Evolutionary conservation across 1,140 invertebrate genomes (phyloP).

Genomic region (Pseudomyrmex sp.): DNA sequence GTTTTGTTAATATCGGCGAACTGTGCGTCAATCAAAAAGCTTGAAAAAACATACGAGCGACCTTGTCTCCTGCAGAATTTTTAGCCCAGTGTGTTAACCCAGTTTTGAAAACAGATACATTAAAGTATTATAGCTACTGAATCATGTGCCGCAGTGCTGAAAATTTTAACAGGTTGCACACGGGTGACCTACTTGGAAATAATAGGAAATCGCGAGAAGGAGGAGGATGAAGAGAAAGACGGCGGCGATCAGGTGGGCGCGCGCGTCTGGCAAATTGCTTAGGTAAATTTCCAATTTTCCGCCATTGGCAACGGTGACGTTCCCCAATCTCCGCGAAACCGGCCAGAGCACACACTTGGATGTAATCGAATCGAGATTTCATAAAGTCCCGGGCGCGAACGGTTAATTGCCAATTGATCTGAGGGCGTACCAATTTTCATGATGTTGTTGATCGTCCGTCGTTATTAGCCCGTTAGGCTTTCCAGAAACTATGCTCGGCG

Average conservation of each 20-base stretch:
- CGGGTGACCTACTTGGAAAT: constrained; percentile 66
- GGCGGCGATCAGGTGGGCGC: constrained; percentile 36
- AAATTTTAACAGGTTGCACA: constrained; percentile 40
- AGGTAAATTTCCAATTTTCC: constrained; percentile 77
- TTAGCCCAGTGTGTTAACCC: neutral
- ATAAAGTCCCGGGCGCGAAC: constrained; percentile 62
- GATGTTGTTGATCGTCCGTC: constrained; percentile 56
- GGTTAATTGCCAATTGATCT: constrained; percentile 78
- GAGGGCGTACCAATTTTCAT: constrained; percentile 59
- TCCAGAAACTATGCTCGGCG: constrained; percentile 27
- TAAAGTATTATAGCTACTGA: constrained; percentile 18
- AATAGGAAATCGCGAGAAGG: constrained; percentile 66
- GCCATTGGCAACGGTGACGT: constrained; percentile 62
- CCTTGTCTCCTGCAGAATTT: neutral
- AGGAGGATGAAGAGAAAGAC: neutral
- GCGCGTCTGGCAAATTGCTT: constrained; percentile 69
- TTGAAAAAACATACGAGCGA: neutral
- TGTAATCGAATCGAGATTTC: constrained; percentile 75
- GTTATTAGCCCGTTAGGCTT: constrained; percentile 31
- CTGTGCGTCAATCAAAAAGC: neutral
- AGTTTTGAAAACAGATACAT: constrained; percentile 18
- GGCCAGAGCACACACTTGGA: constrained; percentile 65
- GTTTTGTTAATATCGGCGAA: too few species aligned
- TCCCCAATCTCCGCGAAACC: constrained; percentile 38
- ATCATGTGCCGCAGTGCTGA: constrained; percentile 25